phyloP scores from a whole-genome alignment of 2,113 vertebrate species.

The Sceloporus undulatus region DNA sequence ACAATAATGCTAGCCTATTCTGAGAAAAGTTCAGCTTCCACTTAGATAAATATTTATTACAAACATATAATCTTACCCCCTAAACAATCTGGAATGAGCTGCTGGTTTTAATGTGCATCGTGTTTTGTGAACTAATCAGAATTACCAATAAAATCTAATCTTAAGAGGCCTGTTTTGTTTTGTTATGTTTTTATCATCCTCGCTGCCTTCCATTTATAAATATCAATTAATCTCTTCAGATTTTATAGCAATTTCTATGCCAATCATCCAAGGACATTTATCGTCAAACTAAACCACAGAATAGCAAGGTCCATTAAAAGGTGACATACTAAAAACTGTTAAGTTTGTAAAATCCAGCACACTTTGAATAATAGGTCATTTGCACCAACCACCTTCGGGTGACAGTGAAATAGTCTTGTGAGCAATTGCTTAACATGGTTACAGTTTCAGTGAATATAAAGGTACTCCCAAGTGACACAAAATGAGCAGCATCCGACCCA shows the following conservation, averaged over 20 bases:
- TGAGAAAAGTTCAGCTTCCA: neutral
- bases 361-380: constrained; percentile 1
- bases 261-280: neutral
- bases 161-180: neutral
- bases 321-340: neutral
- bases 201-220: constrained; percentile 25
- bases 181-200: neutral
- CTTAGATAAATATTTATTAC: fast-evolving
- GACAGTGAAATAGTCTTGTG: neutral
- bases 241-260: neutral
- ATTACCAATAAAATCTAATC: neutral
- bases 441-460: neutral
- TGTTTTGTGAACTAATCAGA: constrained; percentile 15
- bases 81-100: neutral
- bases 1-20: neutral
- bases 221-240: constrained; percentile 2
- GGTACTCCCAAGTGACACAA: neutral
- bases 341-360: neutral
- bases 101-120: neutral
- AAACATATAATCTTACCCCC: neutral
- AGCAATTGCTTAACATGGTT: neutral
- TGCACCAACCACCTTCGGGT: constrained; percentile 1
- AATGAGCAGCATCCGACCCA: neutral
- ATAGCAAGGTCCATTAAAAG: neutral
- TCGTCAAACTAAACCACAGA: neutral